phyloP scores from a whole-genome alignment of 2,888 invertebrate genomes.

The Cantharis rustica region DNA sequence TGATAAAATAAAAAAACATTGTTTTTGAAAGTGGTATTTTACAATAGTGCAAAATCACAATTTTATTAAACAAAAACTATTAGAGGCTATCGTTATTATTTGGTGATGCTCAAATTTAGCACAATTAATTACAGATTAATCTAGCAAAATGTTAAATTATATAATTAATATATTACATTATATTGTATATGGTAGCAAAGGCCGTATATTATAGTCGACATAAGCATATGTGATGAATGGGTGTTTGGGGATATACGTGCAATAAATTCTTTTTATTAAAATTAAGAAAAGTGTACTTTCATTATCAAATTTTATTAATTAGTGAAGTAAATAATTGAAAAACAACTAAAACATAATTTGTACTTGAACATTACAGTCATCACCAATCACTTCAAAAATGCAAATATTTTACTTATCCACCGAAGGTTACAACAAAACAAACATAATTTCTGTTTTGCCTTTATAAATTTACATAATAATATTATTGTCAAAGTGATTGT shows the following conservation, averaged over 20 bases:
- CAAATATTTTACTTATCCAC: neutral
- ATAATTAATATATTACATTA: slow-evolving; percentile 51
- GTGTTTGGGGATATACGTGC: slow-evolving; percentile 53
- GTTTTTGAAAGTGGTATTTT: neutral
- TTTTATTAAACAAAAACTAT: neutral
- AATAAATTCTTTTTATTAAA: slow-evolving; percentile 35
- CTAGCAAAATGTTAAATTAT: slow-evolving; percentile 52
- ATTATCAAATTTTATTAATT: neutral
- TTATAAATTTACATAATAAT: neutral
- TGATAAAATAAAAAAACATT: too few species aligned
- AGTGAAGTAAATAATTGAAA: neutral
- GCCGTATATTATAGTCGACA: slow-evolving; percentile 52
- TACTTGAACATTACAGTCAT: neutral
- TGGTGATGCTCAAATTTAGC: slow-evolving; percentile 31
- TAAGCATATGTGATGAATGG: slow-evolving; percentile 56
- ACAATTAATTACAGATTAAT: slow-evolving; percentile 44
- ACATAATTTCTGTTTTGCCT: neutral
- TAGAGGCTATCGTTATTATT: slow-evolving; percentile 16
- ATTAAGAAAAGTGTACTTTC: neutral
- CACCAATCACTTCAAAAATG: neutral
- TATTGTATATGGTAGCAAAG: slow-evolving; percentile 53
- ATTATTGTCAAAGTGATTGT: neutral
- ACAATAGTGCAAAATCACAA: neutral
- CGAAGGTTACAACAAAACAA: neutral
- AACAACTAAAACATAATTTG: neutral